Percentiles rank a stretch among this genome's conserved stretches.
phyloP scores from a whole-genome alignment of 2,888 invertebrate genomes.

The Hyposoter didymator region DNA sequence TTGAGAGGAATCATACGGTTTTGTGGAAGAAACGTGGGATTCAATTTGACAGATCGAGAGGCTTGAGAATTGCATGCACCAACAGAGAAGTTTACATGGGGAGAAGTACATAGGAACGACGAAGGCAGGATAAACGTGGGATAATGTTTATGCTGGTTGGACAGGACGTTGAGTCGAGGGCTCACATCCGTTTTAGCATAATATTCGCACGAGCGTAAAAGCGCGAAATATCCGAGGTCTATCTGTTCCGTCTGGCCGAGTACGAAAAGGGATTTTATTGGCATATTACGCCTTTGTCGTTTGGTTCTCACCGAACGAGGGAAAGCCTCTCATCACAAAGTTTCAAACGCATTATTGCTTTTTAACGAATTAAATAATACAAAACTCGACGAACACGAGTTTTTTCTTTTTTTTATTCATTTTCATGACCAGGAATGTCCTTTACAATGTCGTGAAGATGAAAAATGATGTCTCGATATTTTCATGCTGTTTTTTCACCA shows the following conservation, averaged over 20 bases:
- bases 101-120: slow-evolving; percentile 24
- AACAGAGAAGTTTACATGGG: neutral
- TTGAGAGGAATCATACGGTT: slow-evolving; percentile 33
- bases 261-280: slow-evolving; percentile 29
- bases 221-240: slow-evolving; percentile 57
- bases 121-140: slow-evolving; percentile 66
- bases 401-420: neutral
- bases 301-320: slow-evolving; percentile 57
- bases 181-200: slow-evolving; percentile 59
- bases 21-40: slow-evolving; percentile 46
- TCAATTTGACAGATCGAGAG: slow-evolving; percentile 53
- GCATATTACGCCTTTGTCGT: slow-evolving; percentile 17
- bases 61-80: slow-evolving; percentile 18
- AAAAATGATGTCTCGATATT: neutral
- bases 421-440: neutral
- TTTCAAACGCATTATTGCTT: slow-evolving; percentile 11
- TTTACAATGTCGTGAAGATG: neutral
- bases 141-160: slow-evolving; percentile 44
- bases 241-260: slow-evolving; percentile 44
- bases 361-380: neutral
- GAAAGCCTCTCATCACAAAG: slow-evolving; percentile 11
- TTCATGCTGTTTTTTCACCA: neutral
- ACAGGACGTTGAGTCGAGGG: slow-evolving; percentile 59
- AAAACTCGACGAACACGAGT: neutral
- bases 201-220: slow-evolving; percentile 61